Evolutionary conservation across 1,140 invertebrate species (phyloP).

Genomic region (Archivesica marissinica): DNA sequence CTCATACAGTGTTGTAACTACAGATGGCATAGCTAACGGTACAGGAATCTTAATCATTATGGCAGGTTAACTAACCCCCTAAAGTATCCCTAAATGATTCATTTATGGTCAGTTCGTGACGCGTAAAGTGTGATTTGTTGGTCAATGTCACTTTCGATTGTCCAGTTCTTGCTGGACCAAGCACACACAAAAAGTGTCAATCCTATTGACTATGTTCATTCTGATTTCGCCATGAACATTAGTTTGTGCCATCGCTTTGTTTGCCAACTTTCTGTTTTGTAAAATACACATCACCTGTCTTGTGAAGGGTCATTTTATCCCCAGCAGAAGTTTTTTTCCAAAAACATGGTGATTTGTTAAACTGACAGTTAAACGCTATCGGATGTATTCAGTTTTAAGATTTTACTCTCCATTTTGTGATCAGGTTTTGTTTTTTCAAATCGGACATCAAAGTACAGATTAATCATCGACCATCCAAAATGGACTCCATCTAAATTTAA

Average conservation of each 20-base stretch:
- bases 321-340: background rate
- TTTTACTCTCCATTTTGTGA: conserved; percentile 48
- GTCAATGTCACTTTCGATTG: conserved; percentile 23
- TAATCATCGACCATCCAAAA: conserved; percentile 4
- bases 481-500: background rate
- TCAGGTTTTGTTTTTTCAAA: conserved; percentile 47
- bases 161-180: conserved; percentile 4
- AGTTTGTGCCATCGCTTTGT: conserved; percentile 14
- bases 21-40: background rate
- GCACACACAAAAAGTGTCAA: conserved; percentile 20
- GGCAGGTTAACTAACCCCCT: background rate
- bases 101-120: conserved; percentile 10
- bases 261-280: conserved; percentile 28
- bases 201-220: background rate
- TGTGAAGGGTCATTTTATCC: background rate
- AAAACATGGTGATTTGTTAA: conserved; percentile 48
- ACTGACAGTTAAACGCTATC: conserved; percentile 55
- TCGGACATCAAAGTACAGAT: conserved; percentile 21
- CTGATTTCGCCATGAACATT: background rate
- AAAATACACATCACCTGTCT: conserved; percentile 35
- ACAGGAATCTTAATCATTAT: background rate
- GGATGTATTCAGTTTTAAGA: conserved; percentile 18
- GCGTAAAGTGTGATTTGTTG: conserved; percentile 23
- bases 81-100: conserved; percentile 4
- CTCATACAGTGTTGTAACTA: background rate